Evolutionary conservation across 1,140 invertebrate genomes (phyloP).

Genomic region (Zaprionus vittiger): DNA sequence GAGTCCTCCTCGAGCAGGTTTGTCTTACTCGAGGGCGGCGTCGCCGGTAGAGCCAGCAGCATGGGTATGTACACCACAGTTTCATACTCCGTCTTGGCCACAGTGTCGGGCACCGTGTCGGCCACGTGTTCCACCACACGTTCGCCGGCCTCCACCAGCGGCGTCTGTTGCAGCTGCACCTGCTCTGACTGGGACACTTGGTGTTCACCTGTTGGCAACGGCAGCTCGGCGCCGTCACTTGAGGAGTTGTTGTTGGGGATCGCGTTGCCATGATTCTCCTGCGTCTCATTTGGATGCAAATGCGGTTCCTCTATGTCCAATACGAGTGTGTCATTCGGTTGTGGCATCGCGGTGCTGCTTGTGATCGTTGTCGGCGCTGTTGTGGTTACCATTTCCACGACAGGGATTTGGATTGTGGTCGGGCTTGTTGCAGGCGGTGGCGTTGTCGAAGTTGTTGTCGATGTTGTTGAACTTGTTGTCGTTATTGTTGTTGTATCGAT

Average conservation of each 20-base stretch:
- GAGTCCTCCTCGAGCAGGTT: constrained; percentile 73
- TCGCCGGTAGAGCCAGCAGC: constrained; percentile 51
- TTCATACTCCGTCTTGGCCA: constrained; percentile 76
- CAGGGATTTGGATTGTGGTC: constrained; percentile 28
- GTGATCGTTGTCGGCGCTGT: constrained; percentile 66
- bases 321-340: constrained; percentile 67
- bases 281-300: constrained; percentile 15
- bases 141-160: neutral
- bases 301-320: constrained; percentile 68
- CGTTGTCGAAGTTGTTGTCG: constrained; percentile 30
- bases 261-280: constrained; percentile 27
- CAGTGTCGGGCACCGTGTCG: constrained; percentile 65
- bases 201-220: constrained; percentile 1
- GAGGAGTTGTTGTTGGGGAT: constrained; percentile 12
- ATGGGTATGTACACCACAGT: constrained; percentile 79
- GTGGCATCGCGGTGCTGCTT: constrained; percentile 63
- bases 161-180: constrained; percentile 7
- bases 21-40: constrained; percentile 59
- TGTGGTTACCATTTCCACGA: constrained; percentile 56
- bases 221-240: constrained; percentile 3
- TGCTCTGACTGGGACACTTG: constrained; percentile 22
- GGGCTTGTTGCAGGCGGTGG: constrained; percentile 23
- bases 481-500: constrained; percentile 19
- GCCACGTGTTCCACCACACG: constrained; percentile 40
- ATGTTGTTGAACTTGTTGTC: constrained; percentile 13